Evolutionary conservation across 2,113 vertebrate genomes (phyloP).

Genomic region (Epinephelus fuscoguttatus): DNA sequence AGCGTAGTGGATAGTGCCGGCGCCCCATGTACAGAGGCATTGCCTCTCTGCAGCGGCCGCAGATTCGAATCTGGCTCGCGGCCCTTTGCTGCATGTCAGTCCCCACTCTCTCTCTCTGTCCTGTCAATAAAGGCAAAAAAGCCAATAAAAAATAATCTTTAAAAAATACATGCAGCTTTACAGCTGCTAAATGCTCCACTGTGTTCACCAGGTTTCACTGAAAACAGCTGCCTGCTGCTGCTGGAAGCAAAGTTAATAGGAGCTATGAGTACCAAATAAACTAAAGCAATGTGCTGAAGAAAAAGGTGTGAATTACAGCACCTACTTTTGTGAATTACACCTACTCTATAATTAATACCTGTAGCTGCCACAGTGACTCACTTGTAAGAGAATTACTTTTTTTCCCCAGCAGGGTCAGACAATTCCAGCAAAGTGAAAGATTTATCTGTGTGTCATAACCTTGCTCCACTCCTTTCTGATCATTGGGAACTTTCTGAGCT

Average conservation of each 20-base stretch:
- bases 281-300: background rate
- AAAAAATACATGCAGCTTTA: background rate
- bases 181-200: background rate
- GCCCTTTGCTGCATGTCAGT: too few species aligned
- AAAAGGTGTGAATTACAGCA: slow-evolving; percentile 4
- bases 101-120: too few species aligned
- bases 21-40: too few species aligned
- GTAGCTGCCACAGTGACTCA: slow-evolving; percentile 10
- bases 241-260: background rate
- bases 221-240: background rate
- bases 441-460: slow-evolving; percentile 47
- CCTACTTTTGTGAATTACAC: slow-evolving; percentile 35
- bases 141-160: too few species aligned
- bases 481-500: slow-evolving; percentile 31
- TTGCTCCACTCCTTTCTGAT: slow-evolving; percentile 46
- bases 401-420: background rate
- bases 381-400: slow-evolving; percentile 17
- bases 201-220: background rate
- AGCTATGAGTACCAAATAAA: background rate
- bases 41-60: too few species aligned
- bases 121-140: too few species aligned
- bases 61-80: too few species aligned
- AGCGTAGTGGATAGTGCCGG: too few species aligned
- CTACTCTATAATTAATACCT: slow-evolving; percentile 50
- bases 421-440: slow-evolving; percentile 41